Evolutionary conservation across 2,888 invertebrate species (phyloP).

Genomic region (Drosophila subsilvestris): DNA sequence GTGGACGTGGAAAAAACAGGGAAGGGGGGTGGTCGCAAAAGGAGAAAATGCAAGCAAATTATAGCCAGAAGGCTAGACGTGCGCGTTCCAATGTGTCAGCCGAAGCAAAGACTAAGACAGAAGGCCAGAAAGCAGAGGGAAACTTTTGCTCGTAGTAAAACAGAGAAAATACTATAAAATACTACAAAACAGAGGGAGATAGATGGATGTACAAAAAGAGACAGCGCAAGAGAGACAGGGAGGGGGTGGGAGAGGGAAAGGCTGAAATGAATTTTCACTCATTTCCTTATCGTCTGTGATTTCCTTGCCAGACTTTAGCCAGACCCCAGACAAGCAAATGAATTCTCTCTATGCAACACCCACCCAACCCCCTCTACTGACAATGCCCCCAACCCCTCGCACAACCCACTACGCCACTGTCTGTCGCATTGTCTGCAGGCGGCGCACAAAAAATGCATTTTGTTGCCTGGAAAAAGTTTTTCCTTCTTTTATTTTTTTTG

Average conservation of each 20-base stretch:
- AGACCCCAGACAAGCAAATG: constrained; percentile 64
- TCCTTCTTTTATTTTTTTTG: constrained; percentile 23
- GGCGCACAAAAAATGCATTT: constrained; percentile 70
- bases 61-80: constrained; percentile 41
- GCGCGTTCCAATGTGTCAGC: not conserved
- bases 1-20: no score
- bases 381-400: constrained; percentile 13
- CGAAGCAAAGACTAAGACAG: constrained; percentile 13
- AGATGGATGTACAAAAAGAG: not conserved
- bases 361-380: constrained; percentile 16
- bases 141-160: constrained; percentile 25
- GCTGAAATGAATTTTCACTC: constrained; percentile 81
- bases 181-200: constrained; percentile 19
- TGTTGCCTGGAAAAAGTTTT: constrained; percentile 62
- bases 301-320: constrained; percentile 75
- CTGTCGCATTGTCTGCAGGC: constrained; percentile 76
- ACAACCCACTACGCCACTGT: constrained; percentile 47
- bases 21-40: not conserved
- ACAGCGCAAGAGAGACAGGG: not conserved
- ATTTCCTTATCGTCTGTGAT: constrained; percentile 82
- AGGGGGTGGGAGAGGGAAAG: constrained; percentile 11
- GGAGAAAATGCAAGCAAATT: constrained; percentile 72
- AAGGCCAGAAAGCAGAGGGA: constrained; percentile 18
- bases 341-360: constrained; percentile 77
- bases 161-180: constrained; percentile 42